Evolutionary conservation across 2,797 vertebrate genomes (phyloP), one percentile per base, ranked within the genome.

Genomic region (Sebastes minor): DNA sequence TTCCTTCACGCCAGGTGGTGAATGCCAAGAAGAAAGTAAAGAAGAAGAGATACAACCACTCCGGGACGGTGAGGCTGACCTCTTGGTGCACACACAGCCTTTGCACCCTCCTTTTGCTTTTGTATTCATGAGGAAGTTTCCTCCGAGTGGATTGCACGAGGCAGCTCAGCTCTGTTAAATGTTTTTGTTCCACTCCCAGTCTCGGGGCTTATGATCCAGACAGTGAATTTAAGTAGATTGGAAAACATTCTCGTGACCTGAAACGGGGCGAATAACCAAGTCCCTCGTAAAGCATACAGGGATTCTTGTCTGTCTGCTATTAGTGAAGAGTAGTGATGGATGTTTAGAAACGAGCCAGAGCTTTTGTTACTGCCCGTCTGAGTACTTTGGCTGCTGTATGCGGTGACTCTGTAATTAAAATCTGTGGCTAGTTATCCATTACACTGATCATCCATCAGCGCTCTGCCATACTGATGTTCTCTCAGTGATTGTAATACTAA

Each of bases 11-110:
- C 85, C 87, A 99, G 98, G 98, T 99, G 93, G 95, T 99, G 93
- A 99, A 98, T 83, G 96, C 97, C 22, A 97, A 97, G 94, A 99
- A 99, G 96, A 99, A 98, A 94, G 94, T 98, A 88, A 99, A 99
- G 96, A 99, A 99, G 88, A 98, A 98, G 95, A 96, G 98, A 94
- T 99, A 99, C 61, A 93, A 96, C 88, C 97, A 99, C 95, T 99
- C 98, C 5, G 98, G 98, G 89, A 99, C 97, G 66, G 98, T 99
- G 87, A 74, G 70, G 63, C 22, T 60, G 73, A 67, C 63, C 60
- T 80, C 68, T 46, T 25, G 59, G 30, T 85, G 68, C 71, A 61
- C 73, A 46, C 70, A 59, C 69, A 52, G 20, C 23, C 67, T 49
- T 49, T 49, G 46, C 63, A 59, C 18, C 18, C 20, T 52, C 35